Evolutionary conservation across 2,113 vertebrate genomes (phyloP).

Genomic region (Gavia stellata): DNA sequence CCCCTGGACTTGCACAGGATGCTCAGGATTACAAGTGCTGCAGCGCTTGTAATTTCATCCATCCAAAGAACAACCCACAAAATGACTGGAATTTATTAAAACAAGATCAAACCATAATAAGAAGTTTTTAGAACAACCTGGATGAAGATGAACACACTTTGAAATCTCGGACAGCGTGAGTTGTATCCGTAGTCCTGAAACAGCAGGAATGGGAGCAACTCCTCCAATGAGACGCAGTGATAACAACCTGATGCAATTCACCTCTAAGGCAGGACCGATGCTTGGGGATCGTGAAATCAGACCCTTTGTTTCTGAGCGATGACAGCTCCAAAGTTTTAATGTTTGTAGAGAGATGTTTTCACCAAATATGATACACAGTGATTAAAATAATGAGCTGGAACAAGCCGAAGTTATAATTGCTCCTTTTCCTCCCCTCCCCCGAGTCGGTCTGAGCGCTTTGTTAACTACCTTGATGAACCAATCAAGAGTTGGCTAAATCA

Average conservation of each 20-base stretch:
- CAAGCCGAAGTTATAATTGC: slow-evolving; percentile 36
- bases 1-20: not conserved
- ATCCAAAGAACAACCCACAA: not conserved
- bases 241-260: slow-evolving; percentile 1
- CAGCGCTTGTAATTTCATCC: not conserved
- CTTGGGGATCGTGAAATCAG: not conserved
- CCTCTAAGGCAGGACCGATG: not conserved
- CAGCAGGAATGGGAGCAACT: not conserved
- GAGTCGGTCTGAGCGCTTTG: slow-evolving; percentile 13
- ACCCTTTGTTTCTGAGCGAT: not conserved
- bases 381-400: slow-evolving; percentile 50
- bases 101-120: not conserved
- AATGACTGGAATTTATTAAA: not conserved
- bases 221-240: not conserved
- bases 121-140: not conserved
- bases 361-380: slow-evolving; percentile 24
- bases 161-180: not conserved
- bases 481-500: slow-evolving; percentile 42
- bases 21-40: not conserved
- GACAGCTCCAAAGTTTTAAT: not conserved
- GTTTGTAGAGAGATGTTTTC: slow-evolving; percentile 27
- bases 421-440: slow-evolving; percentile 36
- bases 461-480: slow-evolving; percentile 54
- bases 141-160: not conserved
- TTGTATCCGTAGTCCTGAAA: not conserved